These are phyloP conservation scores for Python bivittatus DNA, from an alignment of 2,113 vertebrate genomes.

Conservation along the genomic window DNA sequence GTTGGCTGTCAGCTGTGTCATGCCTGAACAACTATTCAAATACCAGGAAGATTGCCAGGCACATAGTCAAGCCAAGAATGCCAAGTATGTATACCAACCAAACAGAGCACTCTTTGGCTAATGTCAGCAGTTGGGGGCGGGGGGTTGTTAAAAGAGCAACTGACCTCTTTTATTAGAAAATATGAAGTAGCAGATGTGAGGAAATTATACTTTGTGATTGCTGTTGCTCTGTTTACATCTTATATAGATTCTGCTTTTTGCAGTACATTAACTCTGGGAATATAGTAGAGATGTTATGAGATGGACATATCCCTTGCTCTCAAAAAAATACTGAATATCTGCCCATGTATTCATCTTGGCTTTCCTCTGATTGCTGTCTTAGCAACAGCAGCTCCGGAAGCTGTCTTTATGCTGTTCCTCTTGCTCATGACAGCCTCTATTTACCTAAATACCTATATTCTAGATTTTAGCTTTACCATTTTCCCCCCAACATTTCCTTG, in stretches of 20 bases:
- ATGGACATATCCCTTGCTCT: neutral
- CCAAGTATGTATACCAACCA: conserved; percentile 78
- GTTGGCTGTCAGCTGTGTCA: conserved; percentile 91
- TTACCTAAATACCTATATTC: neutral
- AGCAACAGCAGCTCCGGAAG: neutral
- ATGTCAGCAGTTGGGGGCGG: neutral
- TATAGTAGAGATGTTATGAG: neutral
- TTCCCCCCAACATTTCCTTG: neutral
- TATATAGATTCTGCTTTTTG: neutral
- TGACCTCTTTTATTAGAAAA: neutral
- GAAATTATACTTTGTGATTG: neutral
- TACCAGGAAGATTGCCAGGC: conserved; percentile 95
- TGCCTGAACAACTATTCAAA: conserved; percentile 94
- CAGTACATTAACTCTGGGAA: neutral
- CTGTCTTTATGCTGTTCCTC: neutral
- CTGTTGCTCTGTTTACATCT: neutral
- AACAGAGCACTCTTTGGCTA: neutral
- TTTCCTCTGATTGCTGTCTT: neutral
- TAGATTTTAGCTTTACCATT: neutral
- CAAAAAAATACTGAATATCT: neutral
- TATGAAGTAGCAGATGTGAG: neutral
- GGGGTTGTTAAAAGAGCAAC: neutral
- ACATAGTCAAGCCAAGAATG: conserved; percentile 89
- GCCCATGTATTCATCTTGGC: neutral
- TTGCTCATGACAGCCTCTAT: neutral